Base-by-base conservation (phyloP, 2,797 vertebrate species). In the Argentina silus region DNA sequence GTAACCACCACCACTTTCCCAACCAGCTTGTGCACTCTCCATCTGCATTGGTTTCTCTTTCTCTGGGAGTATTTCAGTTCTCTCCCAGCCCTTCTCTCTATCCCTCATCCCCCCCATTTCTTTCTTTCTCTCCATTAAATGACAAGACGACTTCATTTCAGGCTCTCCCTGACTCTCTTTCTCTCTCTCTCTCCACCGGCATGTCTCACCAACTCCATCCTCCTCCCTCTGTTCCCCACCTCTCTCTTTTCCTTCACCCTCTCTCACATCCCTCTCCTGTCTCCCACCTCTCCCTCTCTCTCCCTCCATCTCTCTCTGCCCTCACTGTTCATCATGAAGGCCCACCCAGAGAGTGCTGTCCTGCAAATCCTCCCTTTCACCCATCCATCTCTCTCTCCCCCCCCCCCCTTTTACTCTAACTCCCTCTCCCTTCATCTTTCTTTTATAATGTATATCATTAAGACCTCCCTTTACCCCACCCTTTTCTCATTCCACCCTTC, bases 51-150 rank as follows among this genome's bases (percentile, higher is more conserved):
- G 27, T 36, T 36, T 51, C 15, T 10, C 50, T 51, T 10, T 51
- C n/a, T n/a, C 51, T 53, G 51, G 15, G 51, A 53, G n/a, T 53
- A 53, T 53, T 53, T 63, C 61, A 63, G 42, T 45, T 63, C 36
- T 45, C 42, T 15, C 42, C 27, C 27, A 36, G 27, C 27, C 27
- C 27, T 36, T 36, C 4, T 36, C 27, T 36, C 27, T 36, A 36
- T 36, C 27, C 27, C 4, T 36, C 27, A 36, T 36, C 27, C 27
- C 27, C 1, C 27, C 27, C 27, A 36, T 36, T 36, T 36, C 27
- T 36, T 36, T 36, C 27, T 36, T 36, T 36, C 27, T 36, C 27
- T 36, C 27, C 27, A 36, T 36, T 36, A 36, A 36, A 1, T 36
- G 27, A 36, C 27, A 36, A 36, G 27, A 36, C 27, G 1, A 36